Base-by-base conservation (phyloP, 2,888 invertebrate genomes). In the Oligia latruncula region DNA sequence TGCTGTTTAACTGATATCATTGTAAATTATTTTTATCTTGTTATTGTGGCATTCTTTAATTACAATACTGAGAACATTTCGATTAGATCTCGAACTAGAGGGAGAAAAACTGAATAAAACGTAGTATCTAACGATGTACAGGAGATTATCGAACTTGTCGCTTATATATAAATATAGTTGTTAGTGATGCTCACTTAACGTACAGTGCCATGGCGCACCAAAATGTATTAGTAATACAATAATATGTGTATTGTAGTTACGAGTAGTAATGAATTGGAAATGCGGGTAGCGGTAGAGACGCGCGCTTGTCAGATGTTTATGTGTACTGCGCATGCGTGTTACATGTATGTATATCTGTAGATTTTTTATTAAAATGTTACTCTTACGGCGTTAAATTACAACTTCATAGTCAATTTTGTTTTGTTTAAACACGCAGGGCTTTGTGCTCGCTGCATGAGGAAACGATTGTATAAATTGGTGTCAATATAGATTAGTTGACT, bases 141-240 rank as follows among this genome's bases (percentile, higher is more conserved):
- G 82, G 85, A 83, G 79, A 75, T 82, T 81, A 70, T 81, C 66
- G 82, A 82, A 85, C 78, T 87, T 88, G 86, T 88, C 77, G 86
- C 85, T 83, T 87, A 80, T 87, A 85, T 90, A 85, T 84, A 87
- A 85, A 90, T 89, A 90, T 91, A 90, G 89, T 89, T 88, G 85
- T 91, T 91, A 90, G 91, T 92, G 90, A 90, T 89, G 91, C 92
- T 91, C 91, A 91, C 89, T 83, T 88, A 89, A 89, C 86, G 86
- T 88, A 90, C 87, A 89, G 94, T 94, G 94, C 94, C 94, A 94
- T 94, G 84, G 93, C 92, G 92, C 94, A 93, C 93, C 94, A 93
- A 93, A 93, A 92, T 92, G 91, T 92, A 90, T 92, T 91, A 93
- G 88, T 85, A 86, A 87, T 91, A 92, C 90, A 85, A 87, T 86